Conservation (phyloP, 2,797 vertebrate species). For the Sebastes reedi region DNA sequence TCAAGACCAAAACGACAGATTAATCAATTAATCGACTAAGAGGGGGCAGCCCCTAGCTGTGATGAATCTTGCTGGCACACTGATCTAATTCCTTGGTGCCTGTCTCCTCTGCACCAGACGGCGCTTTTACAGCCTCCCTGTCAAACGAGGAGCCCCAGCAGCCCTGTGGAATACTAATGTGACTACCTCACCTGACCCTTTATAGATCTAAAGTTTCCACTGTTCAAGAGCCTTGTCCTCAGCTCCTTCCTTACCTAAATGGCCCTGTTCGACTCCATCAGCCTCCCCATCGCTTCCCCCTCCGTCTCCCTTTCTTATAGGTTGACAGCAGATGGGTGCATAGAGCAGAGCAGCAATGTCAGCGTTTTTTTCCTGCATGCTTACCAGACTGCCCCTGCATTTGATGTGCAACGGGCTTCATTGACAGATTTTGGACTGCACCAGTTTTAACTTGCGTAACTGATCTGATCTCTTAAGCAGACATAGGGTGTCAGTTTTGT, state of each 20-base stretch:
- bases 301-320: not conserved
- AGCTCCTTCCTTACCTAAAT: not conserved
- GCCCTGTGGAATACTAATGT: not conserved
- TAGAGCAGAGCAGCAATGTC: slow-evolving; percentile 21
- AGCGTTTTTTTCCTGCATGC: slow-evolving; percentile 16
- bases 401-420: not conserved
- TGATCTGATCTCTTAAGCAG: not conserved
- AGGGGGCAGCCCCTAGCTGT: not conserved
- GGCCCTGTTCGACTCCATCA: not conserved
- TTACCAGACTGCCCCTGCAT: not conserved
- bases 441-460: not conserved
- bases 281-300: not conserved
- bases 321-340: slow-evolving; percentile 19
- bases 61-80: slow-evolving; percentile 9
- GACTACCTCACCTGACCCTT: not conserved
- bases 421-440: slow-evolving; percentile 7
- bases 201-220: not conserved
- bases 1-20: not conserved
- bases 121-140: slow-evolving; percentile 1
- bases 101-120: slow-evolving; percentile 2
- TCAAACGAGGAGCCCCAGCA: slow-evolving; percentile 13
- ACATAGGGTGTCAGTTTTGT: not conserved
- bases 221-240: not conserved
- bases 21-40: not conserved
- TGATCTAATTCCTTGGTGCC: slow-evolving; percentile 41